Evolutionary conservation across 2,797 vertebrate species (phyloP), one percentile per base, ranked within the genome.

Genomic region (Diceros bicornis): DNA sequence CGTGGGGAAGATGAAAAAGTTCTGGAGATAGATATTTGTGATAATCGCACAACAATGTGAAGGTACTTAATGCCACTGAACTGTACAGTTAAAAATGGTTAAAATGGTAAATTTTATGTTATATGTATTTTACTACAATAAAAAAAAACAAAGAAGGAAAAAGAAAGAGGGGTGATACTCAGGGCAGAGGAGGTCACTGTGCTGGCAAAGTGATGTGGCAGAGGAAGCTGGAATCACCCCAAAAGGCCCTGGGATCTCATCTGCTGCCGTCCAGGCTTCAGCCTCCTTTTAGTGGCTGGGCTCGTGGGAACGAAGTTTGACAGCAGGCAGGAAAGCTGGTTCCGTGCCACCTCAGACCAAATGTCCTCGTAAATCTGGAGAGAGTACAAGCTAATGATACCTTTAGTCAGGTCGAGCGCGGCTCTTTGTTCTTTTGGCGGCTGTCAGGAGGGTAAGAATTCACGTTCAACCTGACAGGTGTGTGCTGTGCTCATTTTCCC

Each of bases 291-390:
- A 64, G 44, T 77, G 14, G 29, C 64, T 17, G 37, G 32, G 77
- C 55, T 82, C 61, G 23, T 41, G 90, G 47, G 89, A 92, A 79
- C 68, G 78, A 69, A 92, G 17, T 27, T 97, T 97, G 92, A 95
- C 0, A 1, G 50, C 0, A 0, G 9, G 0, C 21, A 10, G 62
- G 52, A 52, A 84, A 94, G 32, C 1, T 0, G 27, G 41, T n/a
- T 34, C 29, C 7, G 0, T 1, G 1, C 11, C 17, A 0, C 1
- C 44, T 8, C 59, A 29, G 52, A 47, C 59, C 66, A 78, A 91
- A 85, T 16, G 17, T 90, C 71, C n/a, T 89, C 0, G 0, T 90
- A 96, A 85, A 93, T 12, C 68, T 55, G n/a, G 47, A 55, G 13
- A 13, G 27, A 84, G 52, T 34, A 57, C 81, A 92, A 13, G 0